Evolutionary conservation across 2,113 vertebrate genomes (phyloP).

Genomic region (Axis porcinus): DNA sequence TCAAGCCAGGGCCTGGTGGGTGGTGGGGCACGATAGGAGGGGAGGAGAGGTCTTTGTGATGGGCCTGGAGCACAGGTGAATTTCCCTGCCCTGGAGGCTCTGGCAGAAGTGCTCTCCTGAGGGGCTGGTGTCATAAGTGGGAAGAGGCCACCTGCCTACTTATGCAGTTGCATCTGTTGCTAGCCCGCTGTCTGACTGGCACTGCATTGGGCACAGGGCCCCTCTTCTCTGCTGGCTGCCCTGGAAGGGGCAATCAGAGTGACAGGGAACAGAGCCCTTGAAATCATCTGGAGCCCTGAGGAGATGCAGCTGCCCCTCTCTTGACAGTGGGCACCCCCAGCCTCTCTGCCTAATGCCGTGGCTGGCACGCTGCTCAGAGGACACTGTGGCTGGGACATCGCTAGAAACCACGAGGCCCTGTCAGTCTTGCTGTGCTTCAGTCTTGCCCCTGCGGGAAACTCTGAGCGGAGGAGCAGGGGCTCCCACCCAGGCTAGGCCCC

Average conservation of each 20-base stretch:
- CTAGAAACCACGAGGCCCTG: not conserved
- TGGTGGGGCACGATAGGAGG: fast-evolving
- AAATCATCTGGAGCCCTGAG: not conserved
- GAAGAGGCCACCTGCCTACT: not conserved
- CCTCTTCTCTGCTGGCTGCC: not conserved
- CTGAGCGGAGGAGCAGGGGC: not conserved
- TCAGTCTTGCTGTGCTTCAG: not conserved
- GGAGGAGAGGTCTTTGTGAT: not conserved
- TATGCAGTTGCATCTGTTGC: not conserved
- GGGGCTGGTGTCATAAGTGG: not conserved
- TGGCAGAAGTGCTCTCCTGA: not conserved
- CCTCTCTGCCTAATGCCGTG: not conserved
- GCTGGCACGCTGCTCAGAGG: not conserved
- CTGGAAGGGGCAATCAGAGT: not conserved
- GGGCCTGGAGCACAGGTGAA: not conserved
- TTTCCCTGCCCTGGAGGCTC: not conserved
- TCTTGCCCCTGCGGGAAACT: not conserved
- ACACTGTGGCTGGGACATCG: not conserved
- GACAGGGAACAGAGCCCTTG: not conserved
- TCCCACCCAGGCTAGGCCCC: not conserved
- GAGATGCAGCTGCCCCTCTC: not conserved
- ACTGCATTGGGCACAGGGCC: not conserved
- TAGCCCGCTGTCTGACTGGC: not conserved
- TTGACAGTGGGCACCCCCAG: not conserved
- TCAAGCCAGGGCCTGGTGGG: not conserved